phyloP scores from a whole-genome alignment of 2,888 invertebrate species.

The Charanyca ferruginea region DNA sequence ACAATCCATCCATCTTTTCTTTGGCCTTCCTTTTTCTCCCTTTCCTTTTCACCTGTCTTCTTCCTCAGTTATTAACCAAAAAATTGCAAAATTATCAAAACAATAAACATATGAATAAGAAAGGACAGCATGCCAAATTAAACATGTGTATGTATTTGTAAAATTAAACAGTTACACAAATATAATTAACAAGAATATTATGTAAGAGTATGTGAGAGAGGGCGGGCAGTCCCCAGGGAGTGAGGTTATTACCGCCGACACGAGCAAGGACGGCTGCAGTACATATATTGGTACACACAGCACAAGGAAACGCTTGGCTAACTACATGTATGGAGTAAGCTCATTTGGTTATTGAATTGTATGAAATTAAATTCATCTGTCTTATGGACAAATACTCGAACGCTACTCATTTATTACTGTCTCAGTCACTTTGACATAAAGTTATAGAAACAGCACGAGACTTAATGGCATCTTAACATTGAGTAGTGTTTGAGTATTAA shows the following conservation, averaged over 20 bases:
- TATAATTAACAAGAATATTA: slow-evolving; percentile 7
- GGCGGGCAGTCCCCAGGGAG: slow-evolving; percentile 28
- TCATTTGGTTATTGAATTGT: neutral
- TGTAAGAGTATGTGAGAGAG: slow-evolving; percentile 10
- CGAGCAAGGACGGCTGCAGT: slow-evolving; percentile 27
- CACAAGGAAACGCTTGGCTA: neutral
- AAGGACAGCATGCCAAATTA: neutral
- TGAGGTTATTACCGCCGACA: slow-evolving; percentile 41
- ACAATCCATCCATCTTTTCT: no score
- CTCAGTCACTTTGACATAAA: no score
- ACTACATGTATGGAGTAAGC: neutral
- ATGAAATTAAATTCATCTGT: no score
- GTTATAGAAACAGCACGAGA: no score
- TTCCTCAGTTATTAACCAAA: neutral
- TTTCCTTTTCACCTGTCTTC: no score
- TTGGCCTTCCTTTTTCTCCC: no score
- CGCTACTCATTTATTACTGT: no score
- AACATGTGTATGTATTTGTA: no score
- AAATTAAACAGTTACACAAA: slow-evolving; percentile 21
- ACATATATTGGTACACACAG: slow-evolving; percentile 2
- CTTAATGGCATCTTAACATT: no score
- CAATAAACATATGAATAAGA: neutral
- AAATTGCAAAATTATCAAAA: neutral
- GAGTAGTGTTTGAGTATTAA: no score
- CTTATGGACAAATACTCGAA: no score